Evolutionary conservation across 2,888 invertebrate genomes (phyloP).

Genomic region (Pemphredon lugubris): DNA sequence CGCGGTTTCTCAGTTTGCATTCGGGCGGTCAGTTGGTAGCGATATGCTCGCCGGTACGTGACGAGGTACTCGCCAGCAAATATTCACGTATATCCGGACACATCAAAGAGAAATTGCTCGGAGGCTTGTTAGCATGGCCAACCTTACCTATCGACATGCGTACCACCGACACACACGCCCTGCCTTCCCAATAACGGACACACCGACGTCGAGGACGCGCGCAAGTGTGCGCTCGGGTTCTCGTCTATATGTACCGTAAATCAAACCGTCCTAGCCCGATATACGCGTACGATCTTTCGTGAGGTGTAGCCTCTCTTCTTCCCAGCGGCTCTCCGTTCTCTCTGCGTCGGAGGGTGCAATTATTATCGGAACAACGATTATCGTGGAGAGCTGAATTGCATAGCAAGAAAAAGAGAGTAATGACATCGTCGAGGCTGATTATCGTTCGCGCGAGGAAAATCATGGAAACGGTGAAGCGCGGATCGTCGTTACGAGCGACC

Average conservation of each 20-base stretch:
- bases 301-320: no score
- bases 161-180: background rate
- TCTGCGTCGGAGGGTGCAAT: background rate
- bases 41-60: constrained; percentile 29
- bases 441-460: no score
- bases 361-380: background rate
- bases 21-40: constrained; percentile 23
- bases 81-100: constrained; percentile 29
- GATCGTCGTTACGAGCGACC: no score
- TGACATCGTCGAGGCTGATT: no score
- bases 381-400: background rate
- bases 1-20: constrained; percentile 23
- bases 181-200: no score
- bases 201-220: no score
- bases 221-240: background rate
- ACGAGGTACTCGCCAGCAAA: constrained; percentile 30
- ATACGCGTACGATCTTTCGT: background rate
- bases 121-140: constrained; percentile 28
- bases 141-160: constrained; percentile 15
- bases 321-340: background rate
- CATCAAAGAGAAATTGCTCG: constrained; percentile 26
- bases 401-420: no score
- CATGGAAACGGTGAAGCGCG: no score
- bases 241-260: background rate
- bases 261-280: background rate